These are phyloP conservation scores for Drosophila tropicalis DNA, from an alignment of 1,140 invertebrate species.

Conservation along the genomic window DNA sequence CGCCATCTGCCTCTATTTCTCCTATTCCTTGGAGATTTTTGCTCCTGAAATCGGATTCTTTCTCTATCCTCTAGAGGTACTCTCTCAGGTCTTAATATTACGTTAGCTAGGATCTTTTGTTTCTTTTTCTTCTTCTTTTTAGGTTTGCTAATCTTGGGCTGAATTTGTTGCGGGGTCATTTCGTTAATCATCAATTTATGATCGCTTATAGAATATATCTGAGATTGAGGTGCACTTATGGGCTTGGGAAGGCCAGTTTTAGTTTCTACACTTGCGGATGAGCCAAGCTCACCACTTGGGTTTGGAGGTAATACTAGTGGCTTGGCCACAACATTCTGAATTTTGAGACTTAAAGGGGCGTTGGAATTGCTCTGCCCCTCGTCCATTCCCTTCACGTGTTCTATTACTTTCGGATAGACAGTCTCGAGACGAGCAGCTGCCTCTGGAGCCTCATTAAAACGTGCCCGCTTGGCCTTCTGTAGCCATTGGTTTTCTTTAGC, in stretches of 20 bases:
- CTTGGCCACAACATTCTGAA: conserved; percentile 14
- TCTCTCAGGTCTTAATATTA: neutral
- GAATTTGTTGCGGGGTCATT: neutral
- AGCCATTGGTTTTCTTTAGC: neutral
- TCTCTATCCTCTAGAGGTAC: neutral
- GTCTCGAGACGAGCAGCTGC: conserved; percentile 43
- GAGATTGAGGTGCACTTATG: neutral
- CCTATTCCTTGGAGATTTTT: neutral
- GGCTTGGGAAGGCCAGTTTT: neutral
- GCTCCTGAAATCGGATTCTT: neutral
- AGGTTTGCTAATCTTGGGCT: neutral
- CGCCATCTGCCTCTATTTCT: neutral
- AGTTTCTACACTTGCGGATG: neutral
- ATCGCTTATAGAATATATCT: neutral
- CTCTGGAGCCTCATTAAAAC: conserved; percentile 33
- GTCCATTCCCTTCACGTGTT: neutral
- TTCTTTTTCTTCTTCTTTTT: conserved; percentile 20
- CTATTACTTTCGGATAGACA: neutral
- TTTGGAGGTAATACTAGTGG: neutral
- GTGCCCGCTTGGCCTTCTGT: conserved; percentile 26
- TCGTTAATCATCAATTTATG: neutral
- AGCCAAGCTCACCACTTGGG: neutral
- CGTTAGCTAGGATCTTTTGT: neutral
- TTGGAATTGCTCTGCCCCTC: neutral
- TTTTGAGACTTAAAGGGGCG: neutral